Evolutionary conservation across 2,888 invertebrate species (phyloP), one percentile per base, ranked within the genome.

Genomic region (Hyposoter didymator): DNA sequence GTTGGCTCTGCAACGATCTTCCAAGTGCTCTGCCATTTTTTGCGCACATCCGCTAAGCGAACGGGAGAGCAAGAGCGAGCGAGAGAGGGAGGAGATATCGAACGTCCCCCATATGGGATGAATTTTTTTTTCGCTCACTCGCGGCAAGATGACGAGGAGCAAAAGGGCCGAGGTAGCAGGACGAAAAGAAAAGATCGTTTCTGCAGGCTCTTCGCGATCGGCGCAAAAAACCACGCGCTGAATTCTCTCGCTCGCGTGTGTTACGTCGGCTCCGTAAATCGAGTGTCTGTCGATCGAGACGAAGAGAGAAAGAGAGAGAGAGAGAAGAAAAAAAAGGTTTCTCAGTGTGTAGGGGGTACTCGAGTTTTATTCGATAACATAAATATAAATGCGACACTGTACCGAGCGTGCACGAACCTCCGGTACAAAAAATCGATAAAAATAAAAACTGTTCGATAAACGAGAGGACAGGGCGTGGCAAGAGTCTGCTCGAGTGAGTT

Each of bases 331-430:
- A 83, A 73, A 22, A 67, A 70, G 47, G 55, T 5, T 32, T 62
- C 32, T 45, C 47, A 19, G 69, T 43, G 55, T 62, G 74, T 28
- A 52, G 66, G 80, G 64, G 43, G 66, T 17, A 72, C 64, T 78
- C 66, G 78, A 64, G 69, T 79, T 72, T 69, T 82, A 82, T 82
- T 82, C 78, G 78, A 70, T 76, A 45, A 66, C 62, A 82, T 82
- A 82, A 82, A 82, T 82, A 82, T 78, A 82, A 82, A 82, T 78
- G 81, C 70, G 72, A 73, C 74, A 84, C 78, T 79, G 70, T 52
- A 66, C 70, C 55, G 45, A 86, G 76, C 81, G 39, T 49, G 28
- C 73, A 82, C 35, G 75, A 80, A 78, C 39, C 55, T 73, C 69
- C 47, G 82, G 75, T 19, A 59, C 59, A 59, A 59, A 59, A 59